These are phyloP conservation scores for Gasterosteus nipponicus DNA, from an alignment of 2,113 vertebrate genomes.

Conservation along the genomic window DNA sequence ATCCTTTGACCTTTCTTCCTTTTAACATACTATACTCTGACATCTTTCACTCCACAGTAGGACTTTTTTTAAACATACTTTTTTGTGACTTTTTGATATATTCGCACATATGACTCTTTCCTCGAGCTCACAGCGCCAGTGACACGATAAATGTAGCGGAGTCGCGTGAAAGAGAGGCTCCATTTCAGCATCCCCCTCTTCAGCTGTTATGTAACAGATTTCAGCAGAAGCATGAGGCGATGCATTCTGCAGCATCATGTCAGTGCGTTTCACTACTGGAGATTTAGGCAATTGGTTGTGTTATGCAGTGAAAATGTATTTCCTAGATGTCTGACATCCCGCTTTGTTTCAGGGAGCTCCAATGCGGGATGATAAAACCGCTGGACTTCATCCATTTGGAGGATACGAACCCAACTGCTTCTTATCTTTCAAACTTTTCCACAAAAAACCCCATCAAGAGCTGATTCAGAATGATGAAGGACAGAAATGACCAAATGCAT, in stretches of 20 bases:
- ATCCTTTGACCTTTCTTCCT: neutral
- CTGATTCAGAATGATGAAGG: constrained; percentile 21
- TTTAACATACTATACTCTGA: neutral
- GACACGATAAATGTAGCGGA: constrained; percentile 63
- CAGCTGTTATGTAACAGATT: constrained; percentile 52
- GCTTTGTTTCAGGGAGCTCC: constrained; percentile 70
- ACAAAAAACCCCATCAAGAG: neutral
- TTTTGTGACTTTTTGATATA: neutral
- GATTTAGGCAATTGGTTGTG: neutral
- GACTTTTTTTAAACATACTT: neutral
- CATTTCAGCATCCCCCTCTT: constrained; percentile 21
- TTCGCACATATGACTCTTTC: constrained; percentile 30
- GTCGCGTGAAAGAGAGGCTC: constrained; percentile 55
- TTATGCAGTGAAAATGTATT: neutral
- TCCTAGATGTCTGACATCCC: constrained; percentile 14
- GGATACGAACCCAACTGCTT: constrained; percentile 22
- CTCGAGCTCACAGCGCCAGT: constrained; percentile 52
- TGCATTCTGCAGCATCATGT: no score
- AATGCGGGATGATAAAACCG: constrained; percentile 81
- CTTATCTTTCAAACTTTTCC: constrained; percentile 3
- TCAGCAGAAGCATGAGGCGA: constrained; percentile 34
- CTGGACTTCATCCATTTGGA: constrained; percentile 71
- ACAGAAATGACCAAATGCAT: constrained; percentile 6
- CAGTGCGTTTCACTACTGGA: neutral
- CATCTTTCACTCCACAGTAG: neutral